Conservation (phyloP, 2,888 invertebrate species). For the Dascillus cervinus region DNA sequence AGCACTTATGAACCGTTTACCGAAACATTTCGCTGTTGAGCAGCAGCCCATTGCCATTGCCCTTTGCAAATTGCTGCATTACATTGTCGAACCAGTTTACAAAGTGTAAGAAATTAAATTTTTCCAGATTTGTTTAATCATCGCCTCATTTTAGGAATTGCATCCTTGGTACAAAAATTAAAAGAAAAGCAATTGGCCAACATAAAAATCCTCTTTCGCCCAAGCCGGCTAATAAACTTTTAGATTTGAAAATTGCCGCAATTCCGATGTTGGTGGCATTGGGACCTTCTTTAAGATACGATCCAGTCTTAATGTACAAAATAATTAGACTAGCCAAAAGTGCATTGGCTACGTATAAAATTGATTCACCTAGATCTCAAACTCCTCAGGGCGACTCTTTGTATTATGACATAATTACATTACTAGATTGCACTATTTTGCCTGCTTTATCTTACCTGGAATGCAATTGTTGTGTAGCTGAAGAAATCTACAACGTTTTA, state of each 20-base stretch:
- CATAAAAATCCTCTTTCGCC: conserved; percentile 55
- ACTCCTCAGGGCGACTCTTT: conserved; percentile 48
- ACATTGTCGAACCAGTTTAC: conserved; percentile 81
- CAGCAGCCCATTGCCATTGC: conserved; percentile 72
- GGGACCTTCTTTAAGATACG: conserved; percentile 81
- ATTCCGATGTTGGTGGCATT: conserved; percentile 80
- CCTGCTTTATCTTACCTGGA: conserved; percentile 89
- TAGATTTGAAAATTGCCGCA: conserved; percentile 65
- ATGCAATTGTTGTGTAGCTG: conserved; percentile 91
- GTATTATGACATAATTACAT: conserved; percentile 75
- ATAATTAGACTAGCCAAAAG: conserved; percentile 50
- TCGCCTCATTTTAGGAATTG: conserved; percentile 53
- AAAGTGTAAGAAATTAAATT: conserved; percentile 51
- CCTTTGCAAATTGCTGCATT: conserved; percentile 72
- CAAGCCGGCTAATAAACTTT: conserved; percentile 57
- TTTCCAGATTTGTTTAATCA: background rate
- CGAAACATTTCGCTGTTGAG: conserved; percentile 70
- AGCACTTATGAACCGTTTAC: conserved; percentile 71
- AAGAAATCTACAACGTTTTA: conserved; percentile 89
- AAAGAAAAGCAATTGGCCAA: conserved; percentile 48
- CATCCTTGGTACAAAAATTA: conserved; percentile 63
- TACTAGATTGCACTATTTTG: conserved; percentile 81
- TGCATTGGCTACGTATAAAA: conserved; percentile 29
- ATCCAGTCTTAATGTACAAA: conserved; percentile 88
- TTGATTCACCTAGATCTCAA: conserved; percentile 28